phyloP scores from a whole-genome alignment of 2,113 vertebrate species.

The Muntiacus reevesi region DNA sequence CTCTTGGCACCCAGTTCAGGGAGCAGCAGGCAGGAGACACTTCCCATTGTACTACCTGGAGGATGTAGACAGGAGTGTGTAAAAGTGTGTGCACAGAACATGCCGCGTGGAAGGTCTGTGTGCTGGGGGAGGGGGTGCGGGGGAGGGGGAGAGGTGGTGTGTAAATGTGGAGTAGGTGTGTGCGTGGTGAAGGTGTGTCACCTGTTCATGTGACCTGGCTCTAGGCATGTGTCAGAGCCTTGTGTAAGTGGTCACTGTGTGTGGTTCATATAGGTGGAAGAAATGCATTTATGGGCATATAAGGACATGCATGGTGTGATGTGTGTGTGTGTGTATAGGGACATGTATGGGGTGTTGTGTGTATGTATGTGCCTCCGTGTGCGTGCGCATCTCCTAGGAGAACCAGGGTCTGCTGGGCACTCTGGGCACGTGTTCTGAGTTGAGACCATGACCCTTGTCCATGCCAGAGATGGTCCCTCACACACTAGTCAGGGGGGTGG shows the following conservation, averaged over 20 bases:
- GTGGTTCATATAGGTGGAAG: neutral
- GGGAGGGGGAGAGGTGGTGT: neutral
- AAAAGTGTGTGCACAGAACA: neutral
- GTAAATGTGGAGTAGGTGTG: neutral
- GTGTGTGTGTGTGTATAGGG: neutral
- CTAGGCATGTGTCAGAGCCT: neutral
- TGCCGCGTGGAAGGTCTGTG: neutral
- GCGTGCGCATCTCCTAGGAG: neutral
- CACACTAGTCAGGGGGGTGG: neutral
- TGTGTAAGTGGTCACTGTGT: neutral
- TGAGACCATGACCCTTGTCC: neutral
- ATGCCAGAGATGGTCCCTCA: neutral
- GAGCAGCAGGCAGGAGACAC: neutral
- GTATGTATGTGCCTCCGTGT: rapidly evolving
- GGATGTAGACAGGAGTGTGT: neutral
- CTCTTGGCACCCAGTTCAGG: neutral
- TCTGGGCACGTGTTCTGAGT: neutral
- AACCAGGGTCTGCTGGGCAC: neutral
- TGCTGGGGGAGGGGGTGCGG: neutral
- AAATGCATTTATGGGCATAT: neutral
- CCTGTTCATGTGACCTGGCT: neutral
- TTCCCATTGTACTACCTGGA: neutral
- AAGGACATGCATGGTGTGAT: neutral
- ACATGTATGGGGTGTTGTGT: too few relatives aligned
- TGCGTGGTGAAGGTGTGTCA: neutral